Evolutionary conservation across 2,113 vertebrate genomes (phyloP), one percentile per base, ranked within the genome.

Genomic region (Stomatorhinus ivindoensis): DNA sequence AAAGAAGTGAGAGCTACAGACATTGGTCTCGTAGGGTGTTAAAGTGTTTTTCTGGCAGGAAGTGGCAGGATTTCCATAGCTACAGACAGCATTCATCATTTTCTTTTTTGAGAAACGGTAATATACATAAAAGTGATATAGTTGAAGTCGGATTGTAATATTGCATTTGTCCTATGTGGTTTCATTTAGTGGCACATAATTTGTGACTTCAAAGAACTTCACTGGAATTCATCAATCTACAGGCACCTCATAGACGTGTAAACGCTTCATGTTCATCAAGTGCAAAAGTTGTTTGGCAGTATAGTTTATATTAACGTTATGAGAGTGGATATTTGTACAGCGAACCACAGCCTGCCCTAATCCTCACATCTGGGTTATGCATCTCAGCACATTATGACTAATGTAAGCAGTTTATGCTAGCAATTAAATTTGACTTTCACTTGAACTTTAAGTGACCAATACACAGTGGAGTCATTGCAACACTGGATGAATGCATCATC

Each of bases 371-470:
- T 9, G 21, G 21, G 21, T 48, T 27, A 27, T 48, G n/a, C 80
- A 42, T 50, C 44, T 27, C 84, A 86, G 13, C 46, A 48, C 11
- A 3, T 10, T 86, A 86, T 86, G 47, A 51, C 46, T 53, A 55
- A 87, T 47, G n/a, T 53, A 53, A 39, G 47, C 48, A 53, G 50
- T 87, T 58, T 48, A 51, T 46, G 50, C 6, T 39, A 51, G 50
- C 65, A 84, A 91, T 91, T 53, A 88, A 27, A 89, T 61, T 53
- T 91, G 83, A 87, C 53, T 76, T 50, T 5, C 46, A 44, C 3
- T 39, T 88, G 65, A 90, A 88, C 90, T 48, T 73, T 87, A 31
- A 83, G n/a, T 17, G 27, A 55, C 86, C 76, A 31, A 0, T 35
- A 42, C 84, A 90, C 83, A 65, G 42, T 55, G 24, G 6, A 48